Evolutionary conservation across 2,888 invertebrate genomes (phyloP).

Genomic region (Panopea generosa): DNA sequence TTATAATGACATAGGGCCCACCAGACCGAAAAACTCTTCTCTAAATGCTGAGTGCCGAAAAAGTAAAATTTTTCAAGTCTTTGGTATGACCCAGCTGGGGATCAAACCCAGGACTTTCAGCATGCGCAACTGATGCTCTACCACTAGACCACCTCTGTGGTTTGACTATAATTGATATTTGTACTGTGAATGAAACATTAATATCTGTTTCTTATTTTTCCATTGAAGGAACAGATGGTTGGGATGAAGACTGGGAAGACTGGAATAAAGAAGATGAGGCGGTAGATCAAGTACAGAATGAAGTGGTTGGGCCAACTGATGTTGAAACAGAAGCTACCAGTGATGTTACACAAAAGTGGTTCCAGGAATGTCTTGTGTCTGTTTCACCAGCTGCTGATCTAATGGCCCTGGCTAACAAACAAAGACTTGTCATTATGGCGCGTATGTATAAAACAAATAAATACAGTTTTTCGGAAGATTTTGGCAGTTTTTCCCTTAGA

Average conservation of each 20-base stretch:
- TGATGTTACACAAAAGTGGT: slow-evolving; percentile 87
- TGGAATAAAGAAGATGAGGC: slow-evolving; percentile 79
- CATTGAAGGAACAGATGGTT: slow-evolving; percentile 58
- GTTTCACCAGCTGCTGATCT: slow-evolving; percentile 90
- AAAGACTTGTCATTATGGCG: slow-evolving; percentile 88
- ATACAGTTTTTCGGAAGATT: no score
- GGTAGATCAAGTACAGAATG: slow-evolving; percentile 60
- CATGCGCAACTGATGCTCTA: no score
- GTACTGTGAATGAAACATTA: no score
- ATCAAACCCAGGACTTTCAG: no score
- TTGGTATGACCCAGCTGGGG: no score
- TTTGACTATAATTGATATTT: no score
- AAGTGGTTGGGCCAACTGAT: slow-evolving; percentile 50
- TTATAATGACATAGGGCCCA: no score
- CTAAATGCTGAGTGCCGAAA: no score
- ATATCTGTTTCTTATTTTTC: slow-evolving; percentile 12
- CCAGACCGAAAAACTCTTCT: no score
- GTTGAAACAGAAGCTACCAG: slow-evolving; percentile 46
- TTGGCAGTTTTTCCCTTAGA: no score
- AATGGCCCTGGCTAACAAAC: slow-evolving; percentile 89
- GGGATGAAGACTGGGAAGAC: slow-evolving; percentile 82
- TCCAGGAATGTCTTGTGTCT: slow-evolving; percentile 89
- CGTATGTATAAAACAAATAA: slow-evolving; percentile 66
- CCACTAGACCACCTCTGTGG: no score
- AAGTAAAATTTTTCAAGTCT: no score